Evolutionary conservation across 2,113 vertebrate species (phyloP).

Genomic region (Enhydra lutris): DNA sequence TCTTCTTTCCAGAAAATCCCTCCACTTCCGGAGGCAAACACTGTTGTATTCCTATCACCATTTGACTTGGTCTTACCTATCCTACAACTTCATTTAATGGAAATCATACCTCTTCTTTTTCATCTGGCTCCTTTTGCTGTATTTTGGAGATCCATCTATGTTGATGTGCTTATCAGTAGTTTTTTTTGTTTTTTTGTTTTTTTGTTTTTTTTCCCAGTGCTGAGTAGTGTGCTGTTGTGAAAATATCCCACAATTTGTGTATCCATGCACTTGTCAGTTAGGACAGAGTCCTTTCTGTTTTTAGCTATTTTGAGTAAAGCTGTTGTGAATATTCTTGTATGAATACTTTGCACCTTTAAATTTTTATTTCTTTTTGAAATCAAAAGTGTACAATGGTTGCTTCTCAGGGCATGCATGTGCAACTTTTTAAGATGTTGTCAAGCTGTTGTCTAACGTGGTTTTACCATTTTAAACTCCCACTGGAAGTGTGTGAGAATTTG

Average conservation of each 20-base stretch:
- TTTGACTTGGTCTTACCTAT: background rate
- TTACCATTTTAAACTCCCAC: background rate
- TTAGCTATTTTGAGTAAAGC: background rate
- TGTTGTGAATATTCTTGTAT: background rate
- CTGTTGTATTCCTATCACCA: rapidly evolving
- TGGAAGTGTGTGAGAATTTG: background rate
- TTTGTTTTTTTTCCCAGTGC: background rate
- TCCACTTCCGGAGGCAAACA: background rate
- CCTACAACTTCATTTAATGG: background rate
- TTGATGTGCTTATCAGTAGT: background rate
- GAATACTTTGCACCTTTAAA: background rate
- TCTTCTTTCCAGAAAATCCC: background rate
- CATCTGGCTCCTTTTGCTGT: background rate
- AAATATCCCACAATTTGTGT: background rate
- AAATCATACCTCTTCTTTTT: rapidly evolving
- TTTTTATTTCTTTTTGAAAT: background rate
- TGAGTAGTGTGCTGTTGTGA: background rate
- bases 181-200: background rate
- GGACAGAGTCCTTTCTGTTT: rapidly evolving
- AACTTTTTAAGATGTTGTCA: background rate
- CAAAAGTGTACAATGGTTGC: background rate
- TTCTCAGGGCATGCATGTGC: background rate
- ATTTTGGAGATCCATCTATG: background rate
- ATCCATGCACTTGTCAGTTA: background rate
- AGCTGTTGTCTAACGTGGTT: background rate